These are phyloP conservation scores for rat (Rattus norvegicus) DNA, from an alignment of 2,113 vertebrate species.

Conservation along the genomic window DNA sequence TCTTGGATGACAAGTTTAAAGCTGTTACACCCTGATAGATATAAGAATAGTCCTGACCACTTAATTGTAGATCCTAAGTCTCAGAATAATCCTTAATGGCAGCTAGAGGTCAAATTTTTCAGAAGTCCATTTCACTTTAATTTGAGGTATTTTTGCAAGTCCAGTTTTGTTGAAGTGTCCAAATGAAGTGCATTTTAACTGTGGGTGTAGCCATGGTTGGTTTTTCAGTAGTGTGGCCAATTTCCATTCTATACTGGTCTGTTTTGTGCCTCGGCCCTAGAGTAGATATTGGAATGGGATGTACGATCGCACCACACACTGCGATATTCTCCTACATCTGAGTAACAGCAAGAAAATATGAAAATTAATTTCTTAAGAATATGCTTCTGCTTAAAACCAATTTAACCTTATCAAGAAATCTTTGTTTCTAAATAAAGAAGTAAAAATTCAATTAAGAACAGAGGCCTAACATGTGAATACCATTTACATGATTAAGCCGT, in stretches of 20 bases:
- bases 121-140: neutral
- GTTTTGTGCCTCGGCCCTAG: fast-evolving
- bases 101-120: neutral
- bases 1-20: neutral
- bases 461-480: constrained; percentile 74
- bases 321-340: constrained; percentile 37
- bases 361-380: constrained; percentile 77
- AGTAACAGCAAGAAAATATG: constrained; percentile 64
- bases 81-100: neutral
- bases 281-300: constrained; percentile 16
- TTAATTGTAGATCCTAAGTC: neutral
- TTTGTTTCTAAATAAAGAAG: constrained; percentile 82
- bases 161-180: neutral
- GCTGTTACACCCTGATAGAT: neutral
- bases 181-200: neutral
- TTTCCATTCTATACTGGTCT: neutral
- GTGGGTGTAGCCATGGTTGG: neutral
- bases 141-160: neutral
- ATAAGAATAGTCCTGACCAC: neutral
- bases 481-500: constrained; percentile 76
- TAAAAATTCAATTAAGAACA: constrained; percentile 79
- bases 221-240: neutral
- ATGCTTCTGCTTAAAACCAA: constrained; percentile 74
- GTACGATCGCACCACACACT: neutral
- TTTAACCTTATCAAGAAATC: constrained; percentile 78